These are phyloP conservation scores for Thymelicus sylvestris DNA, from an alignment of 2,888 invertebrate species.

Conservation along the genomic window DNA sequence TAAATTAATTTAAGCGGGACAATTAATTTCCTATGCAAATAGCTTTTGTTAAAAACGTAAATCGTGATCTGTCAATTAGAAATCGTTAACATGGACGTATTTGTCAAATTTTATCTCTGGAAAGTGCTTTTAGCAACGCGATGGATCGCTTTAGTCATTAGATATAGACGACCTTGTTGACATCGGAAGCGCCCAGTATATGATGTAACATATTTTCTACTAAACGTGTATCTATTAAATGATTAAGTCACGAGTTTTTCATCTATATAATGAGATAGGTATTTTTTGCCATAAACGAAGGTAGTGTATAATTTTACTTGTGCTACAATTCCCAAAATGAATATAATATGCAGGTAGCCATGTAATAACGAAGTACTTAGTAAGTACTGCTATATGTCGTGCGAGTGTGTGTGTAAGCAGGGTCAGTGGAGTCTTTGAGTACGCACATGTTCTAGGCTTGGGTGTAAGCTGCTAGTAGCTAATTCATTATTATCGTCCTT, in stretches of 20 bases:
- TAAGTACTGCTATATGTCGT: no score
- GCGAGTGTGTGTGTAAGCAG: no score
- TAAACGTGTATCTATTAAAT: neutral
- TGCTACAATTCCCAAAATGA: no score
- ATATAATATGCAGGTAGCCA: no score
- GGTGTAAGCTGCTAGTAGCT: no score
- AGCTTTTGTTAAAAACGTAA: conserved; percentile 9
- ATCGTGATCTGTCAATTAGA: conserved; percentile 27
- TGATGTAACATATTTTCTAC: conserved; percentile 7
- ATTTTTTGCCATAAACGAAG: no score
- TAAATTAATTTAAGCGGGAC: conserved; percentile 5
- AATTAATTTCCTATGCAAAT: conserved; percentile 23
- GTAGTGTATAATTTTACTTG: no score
- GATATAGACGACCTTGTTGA: conserved; percentile 8
- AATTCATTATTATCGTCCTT: no score
- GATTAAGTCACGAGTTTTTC: neutral
- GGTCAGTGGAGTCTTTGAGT: no score
- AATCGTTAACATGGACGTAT: conserved; percentile 5
- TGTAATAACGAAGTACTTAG: no score
- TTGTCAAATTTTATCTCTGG: conserved; percentile 22
- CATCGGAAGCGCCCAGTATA: conserved; percentile 9
- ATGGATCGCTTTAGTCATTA: neutral
- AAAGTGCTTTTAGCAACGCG: conserved; percentile 15
- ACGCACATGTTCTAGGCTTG: no score
- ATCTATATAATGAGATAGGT: no score